Conservation (phyloP, 2,888 invertebrate genomes). For the Oscheius sp. region DNA sequence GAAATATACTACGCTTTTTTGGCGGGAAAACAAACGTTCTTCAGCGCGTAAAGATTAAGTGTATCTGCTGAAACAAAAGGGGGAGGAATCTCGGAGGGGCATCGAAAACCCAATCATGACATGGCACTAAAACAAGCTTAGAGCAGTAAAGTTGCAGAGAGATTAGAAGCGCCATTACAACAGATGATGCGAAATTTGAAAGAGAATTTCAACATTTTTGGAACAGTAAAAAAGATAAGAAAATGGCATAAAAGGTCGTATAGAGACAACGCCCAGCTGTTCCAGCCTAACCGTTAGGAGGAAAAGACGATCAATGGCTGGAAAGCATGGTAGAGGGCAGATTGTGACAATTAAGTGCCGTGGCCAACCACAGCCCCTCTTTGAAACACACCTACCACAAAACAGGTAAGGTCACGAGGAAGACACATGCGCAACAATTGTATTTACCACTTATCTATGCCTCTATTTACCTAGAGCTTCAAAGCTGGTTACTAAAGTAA, state of each 20-base stretch:
- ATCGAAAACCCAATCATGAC: too few species aligned
- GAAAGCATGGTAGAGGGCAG: conserved; percentile 13
- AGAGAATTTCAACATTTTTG: background rate
- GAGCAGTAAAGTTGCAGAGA: background rate
- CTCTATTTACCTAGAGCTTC: conserved; percentile 16
- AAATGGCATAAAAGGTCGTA: too few species aligned
- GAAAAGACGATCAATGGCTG: conserved; percentile 25
- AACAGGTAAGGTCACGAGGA: conserved; percentile 35
- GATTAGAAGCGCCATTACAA: background rate
- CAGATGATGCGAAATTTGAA: background rate
- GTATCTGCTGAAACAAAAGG: too few species aligned
- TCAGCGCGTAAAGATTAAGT: too few species aligned
- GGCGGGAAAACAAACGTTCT: background rate
- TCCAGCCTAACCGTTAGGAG: background rate
- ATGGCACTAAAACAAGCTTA: too few species aligned
- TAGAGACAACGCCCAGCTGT: background rate
- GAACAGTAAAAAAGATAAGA: too few species aligned
- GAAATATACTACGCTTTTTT: background rate
- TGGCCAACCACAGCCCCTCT: conserved; percentile 27
- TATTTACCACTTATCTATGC: conserved; percentile 10
- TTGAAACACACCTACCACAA: conserved; percentile 25
- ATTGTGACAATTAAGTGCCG: conserved; percentile 36
- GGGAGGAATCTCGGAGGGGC: too few species aligned
- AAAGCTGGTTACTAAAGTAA: background rate
- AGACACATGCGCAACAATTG: conserved; percentile 5